Percentiles rank a stretch among this genome's conserved stretches.
Evolutionary conservation across 2,888 invertebrate genomes (phyloP).

Genomic region (Myathropa florea): DNA sequence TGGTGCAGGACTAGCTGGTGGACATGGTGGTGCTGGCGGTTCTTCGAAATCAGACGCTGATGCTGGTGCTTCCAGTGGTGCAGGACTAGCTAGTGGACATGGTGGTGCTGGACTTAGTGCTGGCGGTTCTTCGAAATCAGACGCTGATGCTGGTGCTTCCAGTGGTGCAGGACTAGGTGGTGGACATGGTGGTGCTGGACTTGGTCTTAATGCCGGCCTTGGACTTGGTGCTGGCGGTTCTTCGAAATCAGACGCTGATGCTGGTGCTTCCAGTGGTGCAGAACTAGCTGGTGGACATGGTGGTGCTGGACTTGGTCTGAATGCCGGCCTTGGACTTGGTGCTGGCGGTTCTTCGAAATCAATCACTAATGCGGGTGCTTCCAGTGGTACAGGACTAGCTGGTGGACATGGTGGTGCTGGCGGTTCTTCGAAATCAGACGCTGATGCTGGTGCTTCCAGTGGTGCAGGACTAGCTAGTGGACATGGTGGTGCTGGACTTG

Average conservation of each 20-base stretch:
- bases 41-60: too few relatives aligned
- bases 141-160: not conserved
- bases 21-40: too few relatives aligned
- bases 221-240: not conserved
- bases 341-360: not conserved
- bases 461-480: too few relatives aligned
- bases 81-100: conserved; percentile 44
- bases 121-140: too few relatives aligned
- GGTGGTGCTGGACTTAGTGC: too few relatives aligned
- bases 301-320: not conserved
- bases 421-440: too few relatives aligned
- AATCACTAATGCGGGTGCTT: not conserved
- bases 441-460: too few relatives aligned
- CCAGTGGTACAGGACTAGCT: not conserved
- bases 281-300: conserved; percentile 53
- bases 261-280: conserved; percentile 49
- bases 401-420: too few relatives aligned
- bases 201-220: too few relatives aligned
- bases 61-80: too few relatives aligned
- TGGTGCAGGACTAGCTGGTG: too few relatives aligned
- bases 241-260: not conserved
- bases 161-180: not conserved
- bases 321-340: not conserved
- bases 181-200: conserved; percentile 59
- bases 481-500: too few relatives aligned